Evolutionary conservation across 2,113 vertebrate species (phyloP).

Genomic region (Anguilla rostrata): DNA sequence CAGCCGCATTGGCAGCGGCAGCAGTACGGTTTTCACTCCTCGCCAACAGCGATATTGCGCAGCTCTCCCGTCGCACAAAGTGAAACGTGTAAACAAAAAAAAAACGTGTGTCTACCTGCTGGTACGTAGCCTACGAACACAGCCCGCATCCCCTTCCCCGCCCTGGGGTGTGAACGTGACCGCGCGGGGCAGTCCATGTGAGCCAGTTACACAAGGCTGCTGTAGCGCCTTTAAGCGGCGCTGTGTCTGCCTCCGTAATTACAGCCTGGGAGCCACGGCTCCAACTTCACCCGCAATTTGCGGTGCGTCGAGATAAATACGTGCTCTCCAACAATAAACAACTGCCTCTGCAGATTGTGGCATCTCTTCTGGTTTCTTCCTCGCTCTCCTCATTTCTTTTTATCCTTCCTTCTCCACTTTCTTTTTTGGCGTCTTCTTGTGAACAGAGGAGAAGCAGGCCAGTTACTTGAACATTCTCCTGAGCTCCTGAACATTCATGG

Average conservation of each 20-base stretch:
- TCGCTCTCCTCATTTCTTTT: not conserved
- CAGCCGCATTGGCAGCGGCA: not conserved
- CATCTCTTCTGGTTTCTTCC: conserved; percentile 5
- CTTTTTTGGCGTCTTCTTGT: not conserved
- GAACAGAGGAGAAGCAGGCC: not conserved
- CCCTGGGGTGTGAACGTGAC: not conserved
- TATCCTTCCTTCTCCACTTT: not conserved
- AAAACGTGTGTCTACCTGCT: no score
- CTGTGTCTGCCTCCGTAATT: conserved; percentile 35
- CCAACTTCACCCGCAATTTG: conserved; percentile 52
- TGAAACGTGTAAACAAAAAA: not conserved
- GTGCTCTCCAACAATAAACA: conserved; percentile 45
- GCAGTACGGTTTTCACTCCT: no score
- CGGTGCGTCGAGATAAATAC: conserved; percentile 57
- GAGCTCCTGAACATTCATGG: not conserved
- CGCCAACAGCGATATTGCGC: no score
- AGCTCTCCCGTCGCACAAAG: not conserved
- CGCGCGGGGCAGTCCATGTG: conserved; percentile 9
- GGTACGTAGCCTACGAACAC: not conserved
- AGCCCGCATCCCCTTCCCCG: not conserved
- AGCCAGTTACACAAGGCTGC: conserved; percentile 10
- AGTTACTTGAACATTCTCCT: no score
- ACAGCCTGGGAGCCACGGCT: conserved; percentile 30
- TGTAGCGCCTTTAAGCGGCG: conserved; percentile 16
- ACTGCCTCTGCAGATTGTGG: conserved; percentile 39